A percentile compares a stretch with the other conserved stretches of the same genome.
phyloP scores from a whole-genome alignment of 1,140 invertebrate species.

The Ceratosolen fusciceps region DNA sequence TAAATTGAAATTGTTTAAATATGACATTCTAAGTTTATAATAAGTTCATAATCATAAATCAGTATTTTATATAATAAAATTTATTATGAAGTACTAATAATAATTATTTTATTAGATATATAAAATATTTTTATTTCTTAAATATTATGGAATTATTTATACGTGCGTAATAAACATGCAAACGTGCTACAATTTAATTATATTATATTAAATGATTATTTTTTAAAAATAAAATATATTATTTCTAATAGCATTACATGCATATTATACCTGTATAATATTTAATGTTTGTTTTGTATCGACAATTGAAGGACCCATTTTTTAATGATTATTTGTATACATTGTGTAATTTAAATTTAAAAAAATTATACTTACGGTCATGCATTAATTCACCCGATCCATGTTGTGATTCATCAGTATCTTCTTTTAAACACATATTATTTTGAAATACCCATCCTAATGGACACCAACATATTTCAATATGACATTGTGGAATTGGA shows the following conservation, averaged over 20 bases:
- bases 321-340: not conserved
- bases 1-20: not conserved
- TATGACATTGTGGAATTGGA: constrained; percentile 69
- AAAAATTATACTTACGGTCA: constrained; percentile 57
- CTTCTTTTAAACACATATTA: constrained; percentile 58
- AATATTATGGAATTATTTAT: not conserved
- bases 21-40: not conserved
- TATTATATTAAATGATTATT: not conserved
- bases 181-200: constrained; percentile 16
- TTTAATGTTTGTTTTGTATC: constrained; percentile 16
- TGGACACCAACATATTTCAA: constrained; percentile 74
- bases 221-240: not conserved
- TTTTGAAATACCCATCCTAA: constrained; percentile 60
- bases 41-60: not conserved
- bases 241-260: constrained; percentile 9
- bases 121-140: not conserved
- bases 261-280: constrained; percentile 32
- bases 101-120: not conserved
- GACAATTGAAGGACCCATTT: constrained; percentile 18
- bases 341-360: not conserved
- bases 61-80: not conserved
- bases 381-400: constrained; percentile 48
- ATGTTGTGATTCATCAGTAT: constrained; percentile 35
- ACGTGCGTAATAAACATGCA: constrained; percentile 2
- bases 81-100: not conserved